Conservation (phyloP, 64 coral and sea anemone genomes). For the Stylophora pistillata region DNA sequence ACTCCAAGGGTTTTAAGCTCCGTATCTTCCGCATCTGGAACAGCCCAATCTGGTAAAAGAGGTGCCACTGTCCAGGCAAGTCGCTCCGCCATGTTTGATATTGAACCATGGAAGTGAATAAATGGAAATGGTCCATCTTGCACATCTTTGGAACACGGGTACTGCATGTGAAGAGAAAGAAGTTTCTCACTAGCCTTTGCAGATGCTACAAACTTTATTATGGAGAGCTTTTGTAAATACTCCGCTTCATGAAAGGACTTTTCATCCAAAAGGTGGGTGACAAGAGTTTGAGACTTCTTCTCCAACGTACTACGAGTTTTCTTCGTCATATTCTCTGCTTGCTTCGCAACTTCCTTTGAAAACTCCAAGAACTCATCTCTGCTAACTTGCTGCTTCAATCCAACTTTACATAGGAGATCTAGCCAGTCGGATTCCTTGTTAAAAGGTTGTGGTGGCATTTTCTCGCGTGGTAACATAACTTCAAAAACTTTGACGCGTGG, state of each 20-base stretch:
- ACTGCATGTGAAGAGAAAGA: constrained; percentile 49
- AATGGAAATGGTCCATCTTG: constrained; percentile 12
- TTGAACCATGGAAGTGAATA: constrained; percentile 50
- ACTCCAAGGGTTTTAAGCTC: constrained; percentile 39
- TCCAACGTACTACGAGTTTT: not conserved
- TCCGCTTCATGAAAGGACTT: constrained; percentile 39
- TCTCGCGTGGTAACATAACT: constrained; percentile 66
- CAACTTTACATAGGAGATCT: constrained; percentile 68
- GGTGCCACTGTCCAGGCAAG: constrained; percentile 70
- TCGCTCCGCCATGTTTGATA: constrained; percentile 38
- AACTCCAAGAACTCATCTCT: constrained; percentile 68
- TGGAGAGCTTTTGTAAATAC: constrained; percentile 51
- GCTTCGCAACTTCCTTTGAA: constrained; percentile 55
- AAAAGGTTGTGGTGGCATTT: constrained; percentile 69
- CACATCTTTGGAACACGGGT: not conserved
- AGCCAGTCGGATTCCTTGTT: constrained; percentile 49
- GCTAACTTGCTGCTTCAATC: constrained; percentile 44
- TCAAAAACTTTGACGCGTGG: constrained; percentile 78
- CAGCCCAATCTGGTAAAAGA: constrained; percentile 60
- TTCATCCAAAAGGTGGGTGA: constrained; percentile 52
- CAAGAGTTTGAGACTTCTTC: constrained; percentile 65
- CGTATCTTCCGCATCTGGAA: not conserved
- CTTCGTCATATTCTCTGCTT: constrained; percentile 19
- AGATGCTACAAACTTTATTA: constrained; percentile 71
- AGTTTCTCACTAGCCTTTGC: constrained; percentile 56